Base-by-base conservation (phyloP, 2,888 invertebrate genomes). In the Trachelus stipa region DNA sequence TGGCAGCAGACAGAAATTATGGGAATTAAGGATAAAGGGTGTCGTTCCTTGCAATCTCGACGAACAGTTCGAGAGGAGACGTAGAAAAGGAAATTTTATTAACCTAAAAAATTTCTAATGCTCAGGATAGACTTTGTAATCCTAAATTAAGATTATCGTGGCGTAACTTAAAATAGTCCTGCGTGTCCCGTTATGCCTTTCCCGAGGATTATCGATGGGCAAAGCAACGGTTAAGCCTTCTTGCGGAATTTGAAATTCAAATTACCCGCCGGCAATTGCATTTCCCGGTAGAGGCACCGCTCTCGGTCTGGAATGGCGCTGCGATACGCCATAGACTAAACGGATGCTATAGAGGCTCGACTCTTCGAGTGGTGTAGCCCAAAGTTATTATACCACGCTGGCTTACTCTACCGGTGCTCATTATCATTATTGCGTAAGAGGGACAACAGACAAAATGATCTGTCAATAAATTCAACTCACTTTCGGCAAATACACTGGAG, bases 221-320 rank as follows among this genome's bases (percentile, higher is more conserved):
- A 56, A 56, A 56, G 56, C 56, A 56, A 56, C 56, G 56, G 56
- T 56, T 56, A 56, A 56, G 23, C 56, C 56, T 56, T 56, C 56
- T 56, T 56, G 56, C 56, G 30, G 74, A 35, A 84, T 85, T 85
- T 85, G 84, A 84, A 85, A 81, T 85, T 80, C 84, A 84, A 81
- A 84, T 84, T 40, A 56, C 73, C 37, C 35, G 33, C 56, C 56
- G 23, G 56, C 81, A 79, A 84, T 79, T 77, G 77, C 79, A 74
- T 81, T 78, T 76, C 69, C 73, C 77, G 77, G 73, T 56, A 56
- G 56, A 56, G 56, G 23, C 56, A 56, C 56, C 56, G 15, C 15
- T 56, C 56, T 56, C 2, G 0, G 56, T 56, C 56, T 23, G 23
- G 9, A 9, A 56, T 9, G 6, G 23, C 23, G 23, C 23, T 23